Evolutionary conservation across 2,888 invertebrate species (phyloP).

Genomic region (Perithous albicinctus): DNA sequence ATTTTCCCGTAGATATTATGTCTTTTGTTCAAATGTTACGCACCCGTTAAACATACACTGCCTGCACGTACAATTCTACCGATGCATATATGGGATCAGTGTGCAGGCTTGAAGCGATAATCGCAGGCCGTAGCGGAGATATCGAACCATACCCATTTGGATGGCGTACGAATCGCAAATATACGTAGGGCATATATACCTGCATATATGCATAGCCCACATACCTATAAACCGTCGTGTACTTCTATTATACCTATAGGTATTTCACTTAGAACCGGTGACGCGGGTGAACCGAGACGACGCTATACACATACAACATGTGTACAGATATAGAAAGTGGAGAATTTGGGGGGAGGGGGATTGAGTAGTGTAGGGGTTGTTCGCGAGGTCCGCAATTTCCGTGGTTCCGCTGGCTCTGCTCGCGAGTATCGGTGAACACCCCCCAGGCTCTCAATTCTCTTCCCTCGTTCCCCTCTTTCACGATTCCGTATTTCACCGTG

Average conservation of each 20-base stretch:
- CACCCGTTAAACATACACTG: not conserved
- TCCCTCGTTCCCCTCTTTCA: conserved; percentile 13
- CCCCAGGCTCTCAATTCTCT: conserved; percentile 55
- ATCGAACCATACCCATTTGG: conserved; percentile 53
- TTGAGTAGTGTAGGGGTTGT: conserved; percentile 37
- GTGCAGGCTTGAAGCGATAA: conserved; percentile 43
- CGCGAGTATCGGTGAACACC: conserved; percentile 50
- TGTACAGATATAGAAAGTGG: conserved; percentile 1
- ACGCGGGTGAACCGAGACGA: conserved; percentile 31
- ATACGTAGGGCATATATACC: not conserved
- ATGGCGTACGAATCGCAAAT: conserved; percentile 42
- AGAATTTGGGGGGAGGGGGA: conserved; percentile 7
- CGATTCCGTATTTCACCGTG: conserved; percentile 60
- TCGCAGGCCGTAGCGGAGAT: conserved; percentile 41
- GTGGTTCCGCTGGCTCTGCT: conserved; percentile 52
- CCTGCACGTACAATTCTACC: not conserved
- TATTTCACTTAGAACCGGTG: conserved; percentile 50
- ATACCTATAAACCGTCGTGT: conserved; percentile 25
- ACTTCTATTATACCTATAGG: conserved; percentile 33
- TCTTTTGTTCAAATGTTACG: too few relatives aligned
- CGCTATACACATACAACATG: not conserved
- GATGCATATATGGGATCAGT: conserved; percentile 6
- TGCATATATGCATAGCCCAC: not conserved
- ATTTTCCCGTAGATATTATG: too few relatives aligned
- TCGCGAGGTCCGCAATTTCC: conserved; percentile 62